Base-by-base conservation (phyloP, 1,140 invertebrate genomes). In the Leptinotarsa texana region DNA sequence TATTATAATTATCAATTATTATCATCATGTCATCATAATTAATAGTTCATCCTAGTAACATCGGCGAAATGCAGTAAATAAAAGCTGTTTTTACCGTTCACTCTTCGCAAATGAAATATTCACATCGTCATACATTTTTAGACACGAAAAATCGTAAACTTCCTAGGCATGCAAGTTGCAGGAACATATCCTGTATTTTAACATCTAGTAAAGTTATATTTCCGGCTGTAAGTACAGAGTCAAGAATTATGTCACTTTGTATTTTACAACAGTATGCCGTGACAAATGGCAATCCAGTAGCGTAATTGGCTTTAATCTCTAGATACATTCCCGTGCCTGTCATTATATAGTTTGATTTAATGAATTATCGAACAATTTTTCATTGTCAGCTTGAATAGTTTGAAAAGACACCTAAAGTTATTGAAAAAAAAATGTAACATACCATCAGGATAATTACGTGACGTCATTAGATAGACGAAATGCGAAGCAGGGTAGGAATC, bases 281-380 rank as follows among this genome's bases (percentile, higher is more conserved):
- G 69, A 72, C 69, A 72, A 72, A 61, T 72, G 33, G 69, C 51
- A 72, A 72, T 72, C 22, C 27, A 72, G 11, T 62, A 63, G 21
- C 22, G 69, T 72, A 72, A 72, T 72, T 72, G 69, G 69, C 51
- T 72, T 61, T 42, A 72, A 72, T 62, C 51, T 62, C 24, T 24
- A 62, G 69, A 21, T 72, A 22, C 62, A 72, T 72, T 72, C 69
- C 51, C 62, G 18, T 47, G 51, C 18, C 49, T 72, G 69, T 72
- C 69, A 72, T 72, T 62, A 72, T 72, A 62, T 62, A 17, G 69
- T 72, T 72, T 72, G 69, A 72, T 72, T 72, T 63, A 72, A 72
- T 72, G 61, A 72, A 72, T 72, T 72, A 72, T 63, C 61, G 21
- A 62, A 51, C 33, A 22, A 63, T 72, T 17, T 72, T 27, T 72